Percentiles rank a stretch among this genome's conserved stretches.
These are phyloP conservation scores for Gracilinanus agilis DNA, from an alignment of 2,113 vertebrate species.

Conservation along the genomic window DNA sequence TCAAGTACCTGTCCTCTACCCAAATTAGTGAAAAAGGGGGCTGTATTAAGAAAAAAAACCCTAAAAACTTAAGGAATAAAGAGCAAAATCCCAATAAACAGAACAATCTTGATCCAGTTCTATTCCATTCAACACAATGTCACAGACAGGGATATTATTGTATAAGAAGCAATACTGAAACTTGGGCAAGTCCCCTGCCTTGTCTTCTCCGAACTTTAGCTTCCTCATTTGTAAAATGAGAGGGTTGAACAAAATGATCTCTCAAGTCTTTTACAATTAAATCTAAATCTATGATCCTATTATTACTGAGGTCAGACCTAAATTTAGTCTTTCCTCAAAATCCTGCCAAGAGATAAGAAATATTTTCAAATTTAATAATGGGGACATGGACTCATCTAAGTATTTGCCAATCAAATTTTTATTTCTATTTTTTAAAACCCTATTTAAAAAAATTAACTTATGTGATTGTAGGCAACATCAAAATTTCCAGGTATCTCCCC, in stretches of 20 bases:
- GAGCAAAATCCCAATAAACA: background rate
- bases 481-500: too few species aligned
- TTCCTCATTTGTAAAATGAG: background rate
- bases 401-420: background rate
- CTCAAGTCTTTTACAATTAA: constrained; percentile 21
- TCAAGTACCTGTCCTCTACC: background rate
- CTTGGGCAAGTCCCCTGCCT: background rate
- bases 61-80: constrained; percentile 41
- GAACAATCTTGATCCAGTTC: constrained; percentile 25
- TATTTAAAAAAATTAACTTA: too few species aligned
- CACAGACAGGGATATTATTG: background rate
- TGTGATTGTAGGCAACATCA: too few species aligned
- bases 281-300: background rate
- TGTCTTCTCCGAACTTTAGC: background rate
- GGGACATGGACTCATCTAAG: background rate
- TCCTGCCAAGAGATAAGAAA: constrained; percentile 40
- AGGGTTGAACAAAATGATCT: background rate
- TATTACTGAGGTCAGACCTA: constrained; percentile 47
- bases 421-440: background rate
- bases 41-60: background rate
- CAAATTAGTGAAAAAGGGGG: background rate
- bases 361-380: constrained; percentile 41
- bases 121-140: background rate
- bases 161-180: background rate
- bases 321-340: constrained; percentile 51